Percentiles rank a stretch among this genome's conserved stretches.
These are phyloP conservation scores for Orgyia antiqua DNA, from an alignment of 2,888 invertebrate species.

Conservation along the genomic window DNA sequence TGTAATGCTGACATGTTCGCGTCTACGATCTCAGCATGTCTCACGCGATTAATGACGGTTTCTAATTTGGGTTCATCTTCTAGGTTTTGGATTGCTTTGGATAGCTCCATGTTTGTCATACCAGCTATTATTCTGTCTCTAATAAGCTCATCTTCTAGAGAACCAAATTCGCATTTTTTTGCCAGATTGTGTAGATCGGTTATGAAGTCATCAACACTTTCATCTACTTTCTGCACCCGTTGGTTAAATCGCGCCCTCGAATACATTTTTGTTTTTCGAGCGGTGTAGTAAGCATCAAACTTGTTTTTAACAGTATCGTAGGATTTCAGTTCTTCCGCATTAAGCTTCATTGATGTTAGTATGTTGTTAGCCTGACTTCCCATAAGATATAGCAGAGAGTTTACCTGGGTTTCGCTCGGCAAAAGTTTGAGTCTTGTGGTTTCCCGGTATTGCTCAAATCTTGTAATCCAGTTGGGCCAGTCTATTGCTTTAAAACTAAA, in stretches of 20 bases:
- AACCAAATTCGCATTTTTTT: neutral
- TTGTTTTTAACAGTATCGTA: neutral
- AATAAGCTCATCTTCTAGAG: neutral
- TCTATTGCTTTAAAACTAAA: no score
- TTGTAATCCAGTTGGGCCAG: no score
- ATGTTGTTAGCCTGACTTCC: no score
- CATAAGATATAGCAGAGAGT: no score
- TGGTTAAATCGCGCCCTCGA: neutral
- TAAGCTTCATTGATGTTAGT: neutral
- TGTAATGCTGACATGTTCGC: neutral
- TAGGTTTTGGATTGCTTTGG: neutral
- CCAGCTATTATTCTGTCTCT: neutral
- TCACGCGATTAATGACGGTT: neutral
- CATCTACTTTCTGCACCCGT: neutral
- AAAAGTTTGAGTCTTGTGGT: no score
- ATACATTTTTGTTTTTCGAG: neutral
- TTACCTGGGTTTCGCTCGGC: no score
- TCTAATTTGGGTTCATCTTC: neutral
- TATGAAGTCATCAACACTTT: neutral
- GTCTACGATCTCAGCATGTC: neutral
- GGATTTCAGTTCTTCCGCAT: neutral
- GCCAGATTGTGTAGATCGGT: neutral
- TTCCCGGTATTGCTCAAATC: no score
- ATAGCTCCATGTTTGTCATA: neutral
- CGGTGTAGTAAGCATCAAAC: neutral